Conservation (phyloP, 2,113 vertebrate genomes). For the Nannospalax galili region DNA sequence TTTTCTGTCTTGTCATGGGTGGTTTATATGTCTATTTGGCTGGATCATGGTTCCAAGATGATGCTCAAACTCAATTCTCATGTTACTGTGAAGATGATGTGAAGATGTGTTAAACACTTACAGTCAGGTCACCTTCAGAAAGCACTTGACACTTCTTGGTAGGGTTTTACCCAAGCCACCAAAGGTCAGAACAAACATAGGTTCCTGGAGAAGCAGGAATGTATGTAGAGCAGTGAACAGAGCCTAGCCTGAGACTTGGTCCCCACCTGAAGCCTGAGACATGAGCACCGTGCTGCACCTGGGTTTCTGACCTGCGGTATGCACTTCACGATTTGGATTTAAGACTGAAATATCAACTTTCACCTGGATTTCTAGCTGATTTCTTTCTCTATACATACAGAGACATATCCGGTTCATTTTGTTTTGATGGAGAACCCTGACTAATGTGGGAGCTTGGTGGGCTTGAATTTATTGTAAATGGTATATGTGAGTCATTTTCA, state of each 20-base stretch:
- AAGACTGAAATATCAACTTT: background rate
- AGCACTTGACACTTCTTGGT: background rate
- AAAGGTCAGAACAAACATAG: too few species aligned
- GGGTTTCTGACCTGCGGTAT: background rate
- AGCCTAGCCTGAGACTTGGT: too few species aligned
- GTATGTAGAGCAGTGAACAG: too few species aligned
- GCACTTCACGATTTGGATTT: background rate
- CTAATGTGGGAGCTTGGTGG: background rate
- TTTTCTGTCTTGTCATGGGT: background rate
- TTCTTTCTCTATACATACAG: background rate
- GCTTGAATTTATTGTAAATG: background rate
- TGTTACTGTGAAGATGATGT: background rate
- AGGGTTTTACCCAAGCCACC: background rate
- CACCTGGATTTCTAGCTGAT: background rate
- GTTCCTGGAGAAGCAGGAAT: too few species aligned
- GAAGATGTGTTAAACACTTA: too few species aligned
- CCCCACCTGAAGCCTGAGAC: background rate
- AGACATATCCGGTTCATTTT: background rate
- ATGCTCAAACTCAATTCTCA: background rate
- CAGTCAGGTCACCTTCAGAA: background rate
- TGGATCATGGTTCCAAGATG: background rate
- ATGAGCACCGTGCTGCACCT: background rate
- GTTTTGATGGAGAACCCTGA: constrained; percentile 9
- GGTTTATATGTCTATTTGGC: background rate
- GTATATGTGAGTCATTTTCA: background rate